Base-by-base conservation (phyloP, 2,888 invertebrate genomes). In the Chloroclysta siterata region DNA sequence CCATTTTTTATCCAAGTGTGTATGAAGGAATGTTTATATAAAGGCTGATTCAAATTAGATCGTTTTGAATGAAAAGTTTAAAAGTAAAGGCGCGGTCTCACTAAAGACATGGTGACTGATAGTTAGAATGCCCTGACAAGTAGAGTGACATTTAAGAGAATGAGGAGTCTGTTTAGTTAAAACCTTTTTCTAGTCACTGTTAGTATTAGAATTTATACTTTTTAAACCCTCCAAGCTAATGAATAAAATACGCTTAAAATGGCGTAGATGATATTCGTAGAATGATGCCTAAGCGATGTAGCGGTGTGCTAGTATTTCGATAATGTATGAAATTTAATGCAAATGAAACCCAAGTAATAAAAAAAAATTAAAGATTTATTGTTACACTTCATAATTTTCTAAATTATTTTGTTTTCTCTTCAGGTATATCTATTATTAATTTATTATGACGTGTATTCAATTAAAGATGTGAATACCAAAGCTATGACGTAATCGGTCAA, bases 11-110 rank as follows among this genome's bases (percentile, higher is more conserved):
- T 60, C 46, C 52, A 41, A 46, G 29, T 51, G 54, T 58, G 58
- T 52, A 47, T 53, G 14, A 44, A 41, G 36, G 46, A 52, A 59
- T 60, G 53, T 65, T 47, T 64, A 60, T 56, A 29, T 15, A 53
- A 64, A 65, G 65, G 65, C 65, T 65, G 65, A 65, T 53, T 60
- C 60, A 57, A 29, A 47, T 53, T 57, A 57, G 44, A 60, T 36
- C 47, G 60, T 44, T 46, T 22, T 6, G 54, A 55, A 55, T 54
- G 47, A 36, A 15, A 54, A 15, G 50, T 29, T 11, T 50, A 46
- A 22, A 36, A 46, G 17, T 29, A 29, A 42, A 14, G 17, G 4
- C n/a, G 14, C 44, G 8, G 7, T 8, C 33, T 33, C 33, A 11
- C 36, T 39, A n/a, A 5, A 42, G 42, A 46, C 11, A 17, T 2